Percentiles rank a stretch among this genome's conserved stretches.
Evolutionary conservation across 30 jellyfish, hydroid and myxozoan genomes (phyloP).

Genomic region (Aurelia sp.): DNA sequence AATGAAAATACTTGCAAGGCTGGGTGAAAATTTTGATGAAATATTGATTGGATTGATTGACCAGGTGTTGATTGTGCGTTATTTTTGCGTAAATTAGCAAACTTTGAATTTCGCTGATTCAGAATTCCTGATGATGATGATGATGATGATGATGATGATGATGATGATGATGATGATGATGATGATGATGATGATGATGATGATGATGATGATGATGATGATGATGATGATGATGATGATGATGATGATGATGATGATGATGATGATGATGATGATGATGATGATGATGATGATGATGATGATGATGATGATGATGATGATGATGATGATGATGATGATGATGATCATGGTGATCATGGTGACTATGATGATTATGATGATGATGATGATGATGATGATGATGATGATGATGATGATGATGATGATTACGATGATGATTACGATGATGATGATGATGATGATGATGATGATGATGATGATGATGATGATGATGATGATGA

Average conservation of each 20-base stretch:
- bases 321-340: slow-evolving; percentile 11
- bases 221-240: neutral
- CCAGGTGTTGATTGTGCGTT: no score
- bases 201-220: slow-evolving; percentile 16
- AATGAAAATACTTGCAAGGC: no score
- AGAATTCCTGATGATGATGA: slow-evolving; percentile 13
- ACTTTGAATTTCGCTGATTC: no score
- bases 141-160: slow-evolving; percentile 30
- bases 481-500: slow-evolving; percentile 38
- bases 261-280: no score
- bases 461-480: slow-evolving; percentile 35
- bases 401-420: slow-evolving; percentile 3
- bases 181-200: slow-evolving; percentile 28
- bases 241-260: no score
- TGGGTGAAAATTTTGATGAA: no score
- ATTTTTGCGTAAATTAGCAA: no score
- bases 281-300: no score
- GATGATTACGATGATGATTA: neutral
- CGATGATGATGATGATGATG: slow-evolving; percentile 28
- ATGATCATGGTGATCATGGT: neutral
- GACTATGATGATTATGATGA: no score
- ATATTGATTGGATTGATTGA: no score
- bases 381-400: slow-evolving; percentile 33
- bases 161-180: slow-evolving; percentile 34
- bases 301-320: neutral